Percentiles rank a stretch among this genome's conserved stretches.
These are phyloP conservation scores for Lasioglossum villosulum DNA, from an alignment of 2,888 invertebrate genomes.

Conservation along the genomic window DNA sequence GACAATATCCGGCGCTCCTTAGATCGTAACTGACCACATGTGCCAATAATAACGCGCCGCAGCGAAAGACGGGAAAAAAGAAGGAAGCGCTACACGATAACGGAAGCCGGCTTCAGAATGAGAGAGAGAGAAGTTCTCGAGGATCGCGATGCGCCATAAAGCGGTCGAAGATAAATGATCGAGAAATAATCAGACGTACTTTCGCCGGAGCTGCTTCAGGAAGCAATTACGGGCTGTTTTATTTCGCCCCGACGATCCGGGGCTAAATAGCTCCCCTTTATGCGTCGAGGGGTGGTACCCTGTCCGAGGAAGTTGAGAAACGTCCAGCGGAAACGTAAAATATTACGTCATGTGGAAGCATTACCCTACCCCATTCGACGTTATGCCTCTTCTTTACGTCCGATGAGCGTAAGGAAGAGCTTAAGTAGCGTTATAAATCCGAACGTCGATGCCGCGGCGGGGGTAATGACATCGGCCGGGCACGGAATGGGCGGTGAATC, in stretches of 20 bases:
- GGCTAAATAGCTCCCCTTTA: constrained; percentile 9
- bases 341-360: constrained; percentile 41
- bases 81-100: not conserved
- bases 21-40: constrained; percentile 53
- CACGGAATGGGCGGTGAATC: constrained; percentile 24
- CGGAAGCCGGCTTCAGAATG: not conserved
- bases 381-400: constrained; percentile 37
- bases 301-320: constrained; percentile 39
- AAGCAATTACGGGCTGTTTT: constrained; percentile 5
- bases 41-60: constrained; percentile 56
- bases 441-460: not conserved
- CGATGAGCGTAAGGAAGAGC: constrained; percentile 42
- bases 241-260: not conserved
- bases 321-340: constrained; percentile 20
- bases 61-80: not conserved
- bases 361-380: constrained; percentile 27
- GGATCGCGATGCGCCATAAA: constrained; percentile 1
- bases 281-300: not conserved
- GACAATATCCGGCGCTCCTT: constrained; percentile 77
- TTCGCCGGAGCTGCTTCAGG: not conserved
- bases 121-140: not conserved
- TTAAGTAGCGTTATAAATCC: constrained; percentile 45
- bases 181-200: not conserved
- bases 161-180: not conserved
- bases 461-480: constrained; percentile 45